Percentiles rank a stretch among this genome's conserved stretches.
Conservation (phyloP, 2,888 invertebrate genomes). For the Phyllotreta striolata region DNA sequence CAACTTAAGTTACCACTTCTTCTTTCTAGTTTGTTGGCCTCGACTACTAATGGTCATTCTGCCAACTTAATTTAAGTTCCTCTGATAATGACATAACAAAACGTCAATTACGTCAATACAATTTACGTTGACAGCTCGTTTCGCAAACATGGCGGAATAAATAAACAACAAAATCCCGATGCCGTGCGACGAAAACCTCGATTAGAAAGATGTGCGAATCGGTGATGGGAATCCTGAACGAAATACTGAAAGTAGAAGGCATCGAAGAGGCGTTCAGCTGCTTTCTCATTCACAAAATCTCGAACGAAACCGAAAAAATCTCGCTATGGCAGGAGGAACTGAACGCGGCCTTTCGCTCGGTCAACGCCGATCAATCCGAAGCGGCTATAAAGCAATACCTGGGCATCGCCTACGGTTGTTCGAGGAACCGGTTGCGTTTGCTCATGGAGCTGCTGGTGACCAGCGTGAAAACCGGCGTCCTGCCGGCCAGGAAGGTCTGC, state of each 20-base stretch:
- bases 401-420: slow-evolving; percentile 74
- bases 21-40: too few species aligned
- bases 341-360: slow-evolving; percentile 69
- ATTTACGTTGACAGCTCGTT: too few species aligned
- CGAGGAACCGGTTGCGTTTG: slow-evolving; percentile 77
- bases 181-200: too few species aligned
- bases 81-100: too few species aligned
- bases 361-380: slow-evolving; percentile 78
- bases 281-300: slow-evolving; percentile 80
- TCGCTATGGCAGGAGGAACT: slow-evolving; percentile 75
- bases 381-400: slow-evolving; percentile 79
- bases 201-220: slow-evolving; percentile 59
- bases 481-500: slow-evolving; percentile 85
- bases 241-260: slow-evolving; percentile 75
- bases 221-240: slow-evolving; percentile 70
- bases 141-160: too few species aligned
- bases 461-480: slow-evolving; percentile 69
- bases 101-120: too few species aligned
- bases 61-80: too few species aligned
- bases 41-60: too few species aligned
- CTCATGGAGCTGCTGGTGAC: slow-evolving; percentile 79
- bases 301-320: slow-evolving; percentile 74
- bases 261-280: slow-evolving; percentile 92
- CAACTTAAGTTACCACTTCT: too few species aligned
- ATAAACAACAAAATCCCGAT: too few species aligned